phyloP scores from a whole-genome alignment of 2,113 vertebrate genomes.

The Zapornia atra region DNA sequence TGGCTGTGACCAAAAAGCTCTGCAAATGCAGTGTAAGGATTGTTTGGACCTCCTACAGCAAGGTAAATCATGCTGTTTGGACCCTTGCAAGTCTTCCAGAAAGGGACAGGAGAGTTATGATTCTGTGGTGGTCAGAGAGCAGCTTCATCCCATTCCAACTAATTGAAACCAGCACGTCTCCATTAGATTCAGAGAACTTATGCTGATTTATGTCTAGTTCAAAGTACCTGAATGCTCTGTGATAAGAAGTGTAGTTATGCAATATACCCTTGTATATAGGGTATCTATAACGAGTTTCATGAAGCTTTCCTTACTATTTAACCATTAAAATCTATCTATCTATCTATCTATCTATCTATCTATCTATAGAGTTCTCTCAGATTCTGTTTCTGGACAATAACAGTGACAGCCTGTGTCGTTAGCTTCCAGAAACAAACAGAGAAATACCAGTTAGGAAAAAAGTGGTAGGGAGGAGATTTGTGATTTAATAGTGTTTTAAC shows the following conservation, averaged over 20 bases:
- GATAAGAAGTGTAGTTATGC: not conserved
- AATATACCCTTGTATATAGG: not conserved
- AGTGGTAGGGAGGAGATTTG: not conserved
- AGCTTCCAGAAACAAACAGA: not conserved
- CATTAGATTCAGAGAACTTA: not conserved
- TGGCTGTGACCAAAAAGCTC: slow-evolving; percentile 11
- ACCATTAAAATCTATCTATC: not conserved
- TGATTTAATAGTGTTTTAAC: not conserved
- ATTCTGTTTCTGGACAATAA: not conserved
- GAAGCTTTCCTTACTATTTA: not conserved
- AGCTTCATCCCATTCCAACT: not conserved
- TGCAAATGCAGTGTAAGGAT: not conserved
- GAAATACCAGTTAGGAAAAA: not conserved
- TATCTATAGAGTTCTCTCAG: not conserved
- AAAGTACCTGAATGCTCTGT: not conserved
- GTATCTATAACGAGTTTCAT: not conserved
- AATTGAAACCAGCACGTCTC: not conserved
- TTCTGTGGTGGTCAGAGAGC: not conserved
- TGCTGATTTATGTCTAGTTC: not conserved
- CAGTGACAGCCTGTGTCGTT: not conserved
- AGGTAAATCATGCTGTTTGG: not conserved
- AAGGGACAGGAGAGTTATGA: not conserved
- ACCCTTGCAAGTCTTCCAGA: not conserved
- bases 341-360: too few species aligned
- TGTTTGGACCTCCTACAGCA: not conserved